Percentiles rank a stretch among this genome's conserved stretches.
Evolutionary conservation across 2,113 vertebrate genomes (phyloP).

Genomic region (Pachycephala philippinensis): DNA sequence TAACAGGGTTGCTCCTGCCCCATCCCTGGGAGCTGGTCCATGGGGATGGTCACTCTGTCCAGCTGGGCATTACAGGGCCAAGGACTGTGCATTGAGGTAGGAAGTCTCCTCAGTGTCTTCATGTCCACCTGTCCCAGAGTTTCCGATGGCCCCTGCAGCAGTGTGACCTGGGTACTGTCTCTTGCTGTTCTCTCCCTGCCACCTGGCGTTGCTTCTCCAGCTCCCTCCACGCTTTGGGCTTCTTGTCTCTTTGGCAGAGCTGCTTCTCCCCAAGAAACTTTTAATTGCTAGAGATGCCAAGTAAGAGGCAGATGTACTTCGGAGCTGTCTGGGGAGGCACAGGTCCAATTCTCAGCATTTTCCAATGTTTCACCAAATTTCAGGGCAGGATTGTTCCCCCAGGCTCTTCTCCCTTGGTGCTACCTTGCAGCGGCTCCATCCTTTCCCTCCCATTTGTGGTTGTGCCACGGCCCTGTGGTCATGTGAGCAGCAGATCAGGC

Average conservation of each 20-base stretch:
- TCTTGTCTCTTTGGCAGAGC: not conserved
- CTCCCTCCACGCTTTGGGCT: not conserved
- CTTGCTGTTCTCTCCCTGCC: rapidly evolving
- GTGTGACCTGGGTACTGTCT: not conserved
- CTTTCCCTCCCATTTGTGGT: not conserved
- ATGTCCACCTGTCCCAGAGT: not conserved
- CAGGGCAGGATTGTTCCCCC: not conserved
- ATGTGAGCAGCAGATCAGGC: not conserved
- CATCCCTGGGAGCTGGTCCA: not conserved
- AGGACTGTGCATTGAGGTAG: not conserved
- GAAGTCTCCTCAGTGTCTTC: not conserved
- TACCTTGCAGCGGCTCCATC: not conserved
- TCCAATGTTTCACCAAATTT: not conserved
- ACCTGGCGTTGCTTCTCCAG: not conserved
- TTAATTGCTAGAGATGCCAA: not conserved
- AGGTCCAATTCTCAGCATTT: not conserved
- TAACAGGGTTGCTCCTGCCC: not conserved
- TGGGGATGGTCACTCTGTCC: not conserved
- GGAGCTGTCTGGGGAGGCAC: not conserved
- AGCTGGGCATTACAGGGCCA: not conserved
- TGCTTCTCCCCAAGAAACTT: not conserved
- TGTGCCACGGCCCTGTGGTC: not conserved
- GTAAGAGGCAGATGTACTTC: not conserved
- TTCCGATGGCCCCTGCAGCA: not conserved
- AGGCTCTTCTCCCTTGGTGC: not conserved